Evolutionary conservation across 2,888 invertebrate species (phyloP).

Genomic region (Caprella mutica): DNA sequence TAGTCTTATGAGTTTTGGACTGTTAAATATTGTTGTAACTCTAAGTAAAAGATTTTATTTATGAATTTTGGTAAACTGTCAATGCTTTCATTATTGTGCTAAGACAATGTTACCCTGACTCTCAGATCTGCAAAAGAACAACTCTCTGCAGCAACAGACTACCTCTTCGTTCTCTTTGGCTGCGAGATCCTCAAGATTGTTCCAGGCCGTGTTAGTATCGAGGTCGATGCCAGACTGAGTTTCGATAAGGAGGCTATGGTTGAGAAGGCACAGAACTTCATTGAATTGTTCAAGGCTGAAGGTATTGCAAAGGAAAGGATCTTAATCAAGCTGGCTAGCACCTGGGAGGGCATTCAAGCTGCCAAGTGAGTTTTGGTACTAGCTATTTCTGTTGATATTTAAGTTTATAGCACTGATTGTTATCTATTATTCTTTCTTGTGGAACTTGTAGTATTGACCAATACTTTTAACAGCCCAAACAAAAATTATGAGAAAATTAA

Average conservation of each 20-base stretch:
- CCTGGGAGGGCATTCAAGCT: constrained; percentile 99
- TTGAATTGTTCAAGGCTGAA: constrained; percentile 74
- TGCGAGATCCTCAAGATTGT: constrained; percentile 93
- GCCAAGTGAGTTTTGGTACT: constrained; percentile 56
- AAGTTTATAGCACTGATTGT: not conserved
- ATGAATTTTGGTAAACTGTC: too few relatives aligned
- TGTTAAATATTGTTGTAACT: too few relatives aligned
- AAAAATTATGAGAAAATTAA: too few relatives aligned
- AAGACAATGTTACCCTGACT: too few relatives aligned
- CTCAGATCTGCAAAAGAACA: constrained; percentile 58
- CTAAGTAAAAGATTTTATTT: too few relatives aligned
- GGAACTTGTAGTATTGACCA: too few relatives aligned
- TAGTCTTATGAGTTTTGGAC: too few relatives aligned
- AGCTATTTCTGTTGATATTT: constrained; percentile 5
- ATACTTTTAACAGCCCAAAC: too few relatives aligned
- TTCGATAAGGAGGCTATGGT: constrained; percentile 88
- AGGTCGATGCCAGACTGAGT: constrained; percentile 88
- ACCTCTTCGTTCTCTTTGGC: constrained; percentile 89
- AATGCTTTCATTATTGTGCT: too few relatives aligned
- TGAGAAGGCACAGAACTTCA: constrained; percentile 68
- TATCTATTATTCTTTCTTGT: too few relatives aligned
- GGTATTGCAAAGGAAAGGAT: constrained; percentile 86
- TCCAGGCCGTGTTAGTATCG: constrained; percentile 92
- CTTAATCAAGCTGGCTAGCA: constrained; percentile 92
- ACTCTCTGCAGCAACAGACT: constrained; percentile 75